Evolutionary conservation across 1,140 invertebrate species (phyloP).

Genomic region (Oppia nitens): DNA sequence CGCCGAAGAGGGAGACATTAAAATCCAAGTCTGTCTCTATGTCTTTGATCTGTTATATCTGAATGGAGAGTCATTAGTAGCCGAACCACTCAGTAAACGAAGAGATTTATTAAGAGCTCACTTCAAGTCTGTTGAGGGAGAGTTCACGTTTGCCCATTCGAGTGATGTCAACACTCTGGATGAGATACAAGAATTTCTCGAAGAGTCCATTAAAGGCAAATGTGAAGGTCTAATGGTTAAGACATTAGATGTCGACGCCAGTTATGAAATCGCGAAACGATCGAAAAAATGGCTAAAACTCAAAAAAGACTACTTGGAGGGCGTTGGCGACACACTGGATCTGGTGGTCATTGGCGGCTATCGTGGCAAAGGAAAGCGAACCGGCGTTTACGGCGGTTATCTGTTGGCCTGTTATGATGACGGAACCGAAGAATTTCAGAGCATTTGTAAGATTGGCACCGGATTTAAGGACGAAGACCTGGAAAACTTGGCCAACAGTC

Average conservation of each 20-base stretch:
- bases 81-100: constrained; percentile 54
- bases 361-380: constrained; percentile 78
- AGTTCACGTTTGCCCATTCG: constrained; percentile 73
- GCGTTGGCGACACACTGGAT: constrained; percentile 43
- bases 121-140: constrained; percentile 49
- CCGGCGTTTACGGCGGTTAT: constrained; percentile 88
- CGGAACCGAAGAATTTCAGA: constrained; percentile 82
- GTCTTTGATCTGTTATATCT: constrained; percentile 93
- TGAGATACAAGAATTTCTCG: constrained; percentile 82
- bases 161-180: constrained; percentile 64
- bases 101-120: constrained; percentile 52
- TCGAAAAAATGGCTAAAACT: constrained; percentile 91
- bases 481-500: constrained; percentile 47
- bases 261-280: constrained; percentile 93
- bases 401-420: constrained; percentile 90
- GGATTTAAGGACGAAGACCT: constrained; percentile 90
- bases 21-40: constrained; percentile 93
- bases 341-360: constrained; percentile 88
- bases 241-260: constrained; percentile 74
- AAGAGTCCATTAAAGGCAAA: constrained; percentile 89
- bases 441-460: constrained; percentile 86
- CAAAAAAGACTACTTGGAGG: constrained; percentile 44
- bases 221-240: constrained; percentile 99
- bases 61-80: constrained; percentile 73
- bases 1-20: constrained; percentile 70